Conservation (phyloP, 2,113 vertebrate species). For the Tricholaema leucomelas region DNA sequence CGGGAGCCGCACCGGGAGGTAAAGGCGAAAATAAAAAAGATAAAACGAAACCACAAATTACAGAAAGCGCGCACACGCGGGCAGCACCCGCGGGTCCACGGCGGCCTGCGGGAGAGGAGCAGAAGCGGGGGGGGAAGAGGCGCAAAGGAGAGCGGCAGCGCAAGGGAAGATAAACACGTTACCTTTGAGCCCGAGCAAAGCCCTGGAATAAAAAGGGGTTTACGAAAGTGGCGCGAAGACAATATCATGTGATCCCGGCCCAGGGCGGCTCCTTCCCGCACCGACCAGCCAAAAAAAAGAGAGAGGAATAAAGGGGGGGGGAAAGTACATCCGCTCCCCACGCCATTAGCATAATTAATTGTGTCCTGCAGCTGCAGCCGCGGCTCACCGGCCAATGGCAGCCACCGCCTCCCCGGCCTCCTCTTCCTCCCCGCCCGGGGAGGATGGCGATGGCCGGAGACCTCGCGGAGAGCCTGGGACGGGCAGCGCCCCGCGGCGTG, state of each 20-base stretch:
- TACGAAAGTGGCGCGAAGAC: conserved; percentile 92
- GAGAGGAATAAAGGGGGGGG: conserved; percentile 33
- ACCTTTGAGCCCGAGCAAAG: conserved; percentile 74
- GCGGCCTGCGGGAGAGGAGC: background rate
- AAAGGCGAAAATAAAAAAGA: background rate
- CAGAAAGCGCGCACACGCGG: background rate
- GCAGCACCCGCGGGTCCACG: background rate
- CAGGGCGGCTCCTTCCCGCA: conserved; percentile 77
- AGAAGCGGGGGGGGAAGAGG: too few species aligned
- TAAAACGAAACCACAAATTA: background rate
- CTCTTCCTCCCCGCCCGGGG: background rate
- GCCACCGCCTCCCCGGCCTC: conserved; percentile 8
- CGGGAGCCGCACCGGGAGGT: background rate
- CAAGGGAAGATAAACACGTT: conserved; percentile 63
- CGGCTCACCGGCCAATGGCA: conserved; percentile 55
- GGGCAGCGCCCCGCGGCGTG: background rate
- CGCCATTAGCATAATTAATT: conserved; percentile 81
- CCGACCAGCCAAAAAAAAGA: conserved; percentile 59
- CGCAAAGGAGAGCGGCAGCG: background rate
- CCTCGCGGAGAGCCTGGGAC: background rate
- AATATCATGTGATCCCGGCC: conserved; percentile 81
- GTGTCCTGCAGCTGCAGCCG: conserved; percentile 75
- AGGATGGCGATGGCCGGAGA: background rate
- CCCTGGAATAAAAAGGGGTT: conserved; percentile 66
- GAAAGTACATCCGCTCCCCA: conserved; percentile 76